phyloP scores from a whole-genome alignment of 2,113 vertebrate species.

The Axis porcinus region DNA sequence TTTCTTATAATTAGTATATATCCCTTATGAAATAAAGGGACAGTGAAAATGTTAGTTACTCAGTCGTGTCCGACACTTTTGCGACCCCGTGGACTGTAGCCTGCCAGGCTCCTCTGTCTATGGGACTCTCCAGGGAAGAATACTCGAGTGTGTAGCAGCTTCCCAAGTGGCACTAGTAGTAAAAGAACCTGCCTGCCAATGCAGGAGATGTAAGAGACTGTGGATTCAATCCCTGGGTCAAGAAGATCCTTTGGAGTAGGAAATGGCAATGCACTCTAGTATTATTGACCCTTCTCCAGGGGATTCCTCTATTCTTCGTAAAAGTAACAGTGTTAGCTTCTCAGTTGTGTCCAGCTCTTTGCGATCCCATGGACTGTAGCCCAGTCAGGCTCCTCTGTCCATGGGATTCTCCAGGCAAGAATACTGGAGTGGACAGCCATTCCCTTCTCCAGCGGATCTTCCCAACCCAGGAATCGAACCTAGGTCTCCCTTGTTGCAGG shows the following conservation, averaged over 20 bases:
- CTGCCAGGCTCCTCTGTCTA: neutral
- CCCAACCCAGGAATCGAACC: neutral
- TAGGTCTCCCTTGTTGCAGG: neutral
- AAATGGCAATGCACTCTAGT: neutral
- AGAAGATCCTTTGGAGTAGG: neutral
- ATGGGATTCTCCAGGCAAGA: neutral
- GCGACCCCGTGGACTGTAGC: neutral
- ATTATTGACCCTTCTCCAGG: neutral
- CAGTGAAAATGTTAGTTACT: neutral
- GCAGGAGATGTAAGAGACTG: neutral
- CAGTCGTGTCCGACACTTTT: neutral
- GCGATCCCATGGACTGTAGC: neutral
- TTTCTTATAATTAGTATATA: neutral
- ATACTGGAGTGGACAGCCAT: neutral
- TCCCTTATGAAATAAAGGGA: neutral
- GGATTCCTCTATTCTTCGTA: neutral
- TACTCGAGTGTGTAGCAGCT: neutral
- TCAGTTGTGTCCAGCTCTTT: neutral
- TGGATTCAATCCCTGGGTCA: neutral
- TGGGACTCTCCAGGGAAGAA: neutral
- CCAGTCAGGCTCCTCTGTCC: neutral
- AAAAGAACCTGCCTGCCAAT: neutral
- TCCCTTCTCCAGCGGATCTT: neutral
- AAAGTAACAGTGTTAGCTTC: neutral
- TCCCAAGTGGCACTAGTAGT: neutral